Base-by-base conservation (phyloP, 2,113 vertebrate genomes). In the Anolis sagrei region DNA sequence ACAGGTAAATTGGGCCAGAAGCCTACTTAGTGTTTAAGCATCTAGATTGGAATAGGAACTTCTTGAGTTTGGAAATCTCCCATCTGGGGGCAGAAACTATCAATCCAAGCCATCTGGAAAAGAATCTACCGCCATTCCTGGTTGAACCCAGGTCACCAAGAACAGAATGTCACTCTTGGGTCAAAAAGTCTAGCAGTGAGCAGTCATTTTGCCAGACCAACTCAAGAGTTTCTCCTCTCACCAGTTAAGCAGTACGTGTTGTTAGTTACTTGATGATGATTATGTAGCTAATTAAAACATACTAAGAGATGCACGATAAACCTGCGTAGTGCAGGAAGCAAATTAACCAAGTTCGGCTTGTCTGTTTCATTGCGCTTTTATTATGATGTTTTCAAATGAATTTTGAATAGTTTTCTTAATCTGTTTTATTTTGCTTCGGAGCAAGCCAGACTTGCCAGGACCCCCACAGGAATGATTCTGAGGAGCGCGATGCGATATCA, bases 381-480 rank as follows among this genome's bases (percentile, higher is more conserved):
- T 97, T 97, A 97, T 94, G 94, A 96, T 97, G 95, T 94, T 97
- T 96, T 96, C 95, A 97, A 97, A 97, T 97, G 96, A 96, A 97
- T 97, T 96, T 96, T 95, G 93, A 96, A 96, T 95, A 95, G 94
- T 95, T 95, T 95, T 94, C 93, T 87, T 96, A 96, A 96, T 97
- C 96, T 97, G 95, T 96, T 96, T 96, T 94, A 94, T 95, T 96
- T 94, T 94, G 88, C 93, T 93, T 95, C 81, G 82, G 91, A 92
- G 91, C 93, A 89, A 90, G 76, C 69, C 89, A 92, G 92, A 94
- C 94, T 83, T 61, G 88, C 84, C 72, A 84, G 91, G 91, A 90
- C 91, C 95, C 95, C 78, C 93, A 48, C 61, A 96, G 96, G 96
- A 95, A 96, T 96, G 94, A 95, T 96, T 95, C 66, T 0, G n/a